A percentile compares a stretch with the other conserved stretches of the same genome.
These are phyloP conservation scores for Aurelia aurita DNA, from an alignment of 30 jellyfish, hydroid and myxozoan genomes.

Conservation along the genomic window DNA sequence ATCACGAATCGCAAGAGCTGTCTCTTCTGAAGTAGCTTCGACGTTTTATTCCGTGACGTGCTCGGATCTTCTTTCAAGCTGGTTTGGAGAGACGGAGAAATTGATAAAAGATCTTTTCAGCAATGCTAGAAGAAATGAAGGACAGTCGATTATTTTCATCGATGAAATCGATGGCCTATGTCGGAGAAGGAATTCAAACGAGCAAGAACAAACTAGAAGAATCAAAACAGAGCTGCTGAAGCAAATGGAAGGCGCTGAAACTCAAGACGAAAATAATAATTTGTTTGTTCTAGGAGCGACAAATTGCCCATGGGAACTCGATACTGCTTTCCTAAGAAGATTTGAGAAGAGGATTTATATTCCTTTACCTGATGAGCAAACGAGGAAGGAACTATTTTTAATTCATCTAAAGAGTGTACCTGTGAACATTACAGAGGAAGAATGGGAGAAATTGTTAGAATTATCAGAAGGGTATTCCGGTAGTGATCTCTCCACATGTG, in stretches of 20 bases:
- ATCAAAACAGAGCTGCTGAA: slow-evolving; percentile 91
- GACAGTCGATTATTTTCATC: slow-evolving; percentile 84
- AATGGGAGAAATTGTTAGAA: slow-evolving; percentile 75
- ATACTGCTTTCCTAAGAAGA: slow-evolving; percentile 93
- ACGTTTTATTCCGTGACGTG: slow-evolving; percentile 96
- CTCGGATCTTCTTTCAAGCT: slow-evolving; percentile 91
- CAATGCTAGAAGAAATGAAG: slow-evolving; percentile 73
- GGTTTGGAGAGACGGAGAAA: slow-evolving; percentile 99
- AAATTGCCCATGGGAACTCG: slow-evolving; percentile 97
- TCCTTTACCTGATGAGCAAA: slow-evolving; percentile 83
- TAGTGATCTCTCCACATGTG: slow-evolving; percentile 93
- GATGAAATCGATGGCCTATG: slow-evolving; percentile 99
- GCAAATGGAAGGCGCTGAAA: slow-evolving; percentile 91
- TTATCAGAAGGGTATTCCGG: slow-evolving; percentile 96
- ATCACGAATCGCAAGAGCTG: slow-evolving; percentile 93
- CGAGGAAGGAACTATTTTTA: slow-evolving; percentile 80
- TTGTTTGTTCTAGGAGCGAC: slow-evolving; percentile 93
- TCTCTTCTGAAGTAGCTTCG: slow-evolving; percentile 87
- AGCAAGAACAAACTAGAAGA: slow-evolving; percentile 94
- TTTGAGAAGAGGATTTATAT: slow-evolving; percentile 89
- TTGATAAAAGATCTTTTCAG: slow-evolving; percentile 90
- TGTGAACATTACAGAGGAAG: slow-evolving; percentile 41
- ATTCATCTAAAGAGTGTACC: slow-evolving; percentile 72
- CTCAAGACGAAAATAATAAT: slow-evolving; percentile 50
- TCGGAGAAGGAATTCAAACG: slow-evolving; percentile 84